These are phyloP conservation scores for Ariolimax columbianus DNA, from an alignment of 2,888 invertebrate genomes.

Conservation along the genomic window DNA sequence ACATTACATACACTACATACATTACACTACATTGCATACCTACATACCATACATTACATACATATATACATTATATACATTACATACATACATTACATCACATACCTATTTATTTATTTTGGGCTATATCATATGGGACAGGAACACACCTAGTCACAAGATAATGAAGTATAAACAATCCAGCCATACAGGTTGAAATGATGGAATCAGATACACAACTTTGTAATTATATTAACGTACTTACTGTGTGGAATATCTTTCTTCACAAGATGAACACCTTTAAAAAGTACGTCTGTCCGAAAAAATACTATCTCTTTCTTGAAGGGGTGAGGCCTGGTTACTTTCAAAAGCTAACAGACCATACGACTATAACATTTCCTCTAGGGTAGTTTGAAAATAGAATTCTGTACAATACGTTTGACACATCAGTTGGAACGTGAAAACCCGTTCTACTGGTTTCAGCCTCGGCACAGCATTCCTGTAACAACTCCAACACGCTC, in stretches of 20 bases:
- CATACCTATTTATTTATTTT: too few species aligned
- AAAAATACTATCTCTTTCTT: not conserved
- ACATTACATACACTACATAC: too few species aligned
- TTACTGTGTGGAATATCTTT: too few species aligned
- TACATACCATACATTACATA: too few species aligned
- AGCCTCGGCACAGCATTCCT: not conserved
- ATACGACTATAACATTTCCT: slow-evolving; percentile 34
- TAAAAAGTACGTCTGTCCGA: not conserved
- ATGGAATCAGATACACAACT: not conserved
- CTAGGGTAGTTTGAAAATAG: slow-evolving; percentile 25
- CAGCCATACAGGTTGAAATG: not conserved
- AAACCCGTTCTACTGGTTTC: slow-evolving; percentile 41
- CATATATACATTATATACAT: too few species aligned
- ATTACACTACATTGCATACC: too few species aligned
- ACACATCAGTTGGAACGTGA: not conserved
- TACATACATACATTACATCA: too few species aligned
- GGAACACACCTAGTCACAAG: not conserved
- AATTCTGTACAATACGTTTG: not conserved
- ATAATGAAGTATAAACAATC: not conserved
- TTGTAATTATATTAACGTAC: too few species aligned
- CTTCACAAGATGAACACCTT: too few species aligned
- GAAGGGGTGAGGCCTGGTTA: slow-evolving; percentile 28
- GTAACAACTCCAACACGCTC: too few species aligned
- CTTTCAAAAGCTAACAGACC: not conserved
- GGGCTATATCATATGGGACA: too few species aligned